Evolutionary conservation across 2,797 vertebrate genomes (phyloP).

Genomic region (Todus mexicanus): DNA sequence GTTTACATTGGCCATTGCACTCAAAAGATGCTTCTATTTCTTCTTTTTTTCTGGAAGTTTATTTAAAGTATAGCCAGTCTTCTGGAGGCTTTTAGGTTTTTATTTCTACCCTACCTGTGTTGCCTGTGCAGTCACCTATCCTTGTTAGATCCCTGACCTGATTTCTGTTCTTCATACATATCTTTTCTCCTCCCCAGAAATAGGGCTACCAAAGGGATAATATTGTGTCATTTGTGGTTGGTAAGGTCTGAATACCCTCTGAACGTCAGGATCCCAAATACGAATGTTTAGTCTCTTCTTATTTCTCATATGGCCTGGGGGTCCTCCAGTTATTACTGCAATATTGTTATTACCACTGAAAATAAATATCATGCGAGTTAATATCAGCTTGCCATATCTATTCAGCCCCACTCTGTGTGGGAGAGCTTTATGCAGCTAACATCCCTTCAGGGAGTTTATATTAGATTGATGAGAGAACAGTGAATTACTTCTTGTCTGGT

Average conservation of each 20-base stretch:
- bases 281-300: not conserved
- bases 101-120: not conserved
- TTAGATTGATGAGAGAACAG: conserved; percentile 40
- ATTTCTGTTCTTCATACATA: not conserved
- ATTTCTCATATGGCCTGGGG: not conserved
- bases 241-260: not conserved
- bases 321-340: conserved; percentile 26
- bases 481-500: conserved; percentile 49
- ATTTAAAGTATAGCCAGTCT: not conserved
- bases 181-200: not conserved
- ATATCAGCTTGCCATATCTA: not conserved
- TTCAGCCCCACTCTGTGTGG: not conserved
- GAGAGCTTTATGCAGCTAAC: conserved; percentile 23
- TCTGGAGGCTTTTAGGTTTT: not conserved
- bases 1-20: not conserved
- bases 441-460: conserved; percentile 31
- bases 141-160: not conserved
- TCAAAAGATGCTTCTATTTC: not conserved
- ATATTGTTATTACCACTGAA: conserved; percentile 43
- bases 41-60: not conserved
- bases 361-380: conserved; percentile 47
- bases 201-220: not conserved
- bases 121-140: not conserved
- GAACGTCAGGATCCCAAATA: not conserved
- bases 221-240: not conserved